Conservation (phyloP, 2,113 vertebrate species). For the Hemicordylus capensis region DNA sequence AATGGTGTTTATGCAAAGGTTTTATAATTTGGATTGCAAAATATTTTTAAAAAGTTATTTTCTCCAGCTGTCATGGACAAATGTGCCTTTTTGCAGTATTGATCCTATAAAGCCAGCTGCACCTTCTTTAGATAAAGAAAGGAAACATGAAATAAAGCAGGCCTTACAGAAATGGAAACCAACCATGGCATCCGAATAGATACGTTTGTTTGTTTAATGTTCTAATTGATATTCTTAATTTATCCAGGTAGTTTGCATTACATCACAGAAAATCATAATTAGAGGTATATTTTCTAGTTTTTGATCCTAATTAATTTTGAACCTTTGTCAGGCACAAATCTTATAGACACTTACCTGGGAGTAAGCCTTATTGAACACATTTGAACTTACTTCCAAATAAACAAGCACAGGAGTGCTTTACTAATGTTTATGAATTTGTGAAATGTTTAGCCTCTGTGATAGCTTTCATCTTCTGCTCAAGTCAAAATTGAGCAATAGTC, state of each 20-base stretch:
- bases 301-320: too few relatives aligned
- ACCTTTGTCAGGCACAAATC: neutral
- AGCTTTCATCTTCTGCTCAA: neutral
- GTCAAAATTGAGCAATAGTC: neutral
- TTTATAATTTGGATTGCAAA: constrained; percentile 1
- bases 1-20: neutral
- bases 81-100: constrained; percentile 60
- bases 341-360: too few relatives aligned
- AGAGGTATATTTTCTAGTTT: neutral
- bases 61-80: constrained; percentile 60
- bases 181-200: neutral
- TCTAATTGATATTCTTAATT: neutral
- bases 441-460: neutral
- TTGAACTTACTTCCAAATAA: too few relatives aligned
- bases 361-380: too few relatives aligned
- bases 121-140: constrained; percentile 42
- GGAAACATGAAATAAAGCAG: constrained; percentile 43
- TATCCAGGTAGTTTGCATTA: neutral
- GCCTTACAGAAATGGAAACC: constrained; percentile 22
- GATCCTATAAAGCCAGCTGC: constrained; percentile 57
- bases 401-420: too few relatives aligned
- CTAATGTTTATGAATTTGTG: neutral
- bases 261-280: neutral
- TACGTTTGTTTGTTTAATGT: neutral
- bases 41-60: constrained; percentile 52